Evolutionary conservation across 2,797 vertebrate genomes (phyloP).

Genomic region (Malacoraja senta): DNA sequence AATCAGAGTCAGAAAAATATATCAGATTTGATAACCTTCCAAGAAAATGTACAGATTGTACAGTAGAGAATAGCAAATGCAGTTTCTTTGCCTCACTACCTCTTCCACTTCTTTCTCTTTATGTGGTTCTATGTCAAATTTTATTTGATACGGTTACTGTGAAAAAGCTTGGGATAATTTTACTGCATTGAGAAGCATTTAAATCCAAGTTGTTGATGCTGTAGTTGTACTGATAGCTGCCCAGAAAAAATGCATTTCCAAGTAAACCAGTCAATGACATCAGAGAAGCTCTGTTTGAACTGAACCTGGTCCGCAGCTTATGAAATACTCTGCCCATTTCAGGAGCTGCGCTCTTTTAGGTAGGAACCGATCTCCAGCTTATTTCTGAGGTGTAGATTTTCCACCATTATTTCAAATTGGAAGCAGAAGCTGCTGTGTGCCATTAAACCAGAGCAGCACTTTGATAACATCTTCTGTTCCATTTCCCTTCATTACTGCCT

Average conservation of each 20-base stretch:
- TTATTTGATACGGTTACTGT: background rate
- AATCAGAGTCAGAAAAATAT: background rate
- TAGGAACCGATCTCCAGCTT: background rate
- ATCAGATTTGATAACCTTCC: background rate
- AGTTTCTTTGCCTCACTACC: background rate
- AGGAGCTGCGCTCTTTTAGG: background rate
- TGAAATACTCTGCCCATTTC: background rate
- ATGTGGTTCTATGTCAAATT: background rate
- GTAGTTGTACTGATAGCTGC: background rate
- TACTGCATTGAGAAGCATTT: background rate
- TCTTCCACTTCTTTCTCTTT: background rate
- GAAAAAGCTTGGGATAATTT: background rate
- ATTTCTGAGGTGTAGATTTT: background rate
- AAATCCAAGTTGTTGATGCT: background rate
- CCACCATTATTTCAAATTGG: background rate
- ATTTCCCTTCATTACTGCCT: background rate
- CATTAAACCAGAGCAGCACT: background rate
- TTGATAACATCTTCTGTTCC: background rate
- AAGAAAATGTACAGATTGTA: too few species aligned
- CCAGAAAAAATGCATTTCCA: background rate
- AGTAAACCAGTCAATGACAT: background rate
- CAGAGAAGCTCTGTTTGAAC: background rate
- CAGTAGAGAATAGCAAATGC: background rate
- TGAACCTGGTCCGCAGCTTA: background rate
- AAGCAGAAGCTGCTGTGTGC: background rate